Evolutionary conservation across 2,797 vertebrate genomes (phyloP).

Genomic region (Halcyon leucocephala): DNA sequence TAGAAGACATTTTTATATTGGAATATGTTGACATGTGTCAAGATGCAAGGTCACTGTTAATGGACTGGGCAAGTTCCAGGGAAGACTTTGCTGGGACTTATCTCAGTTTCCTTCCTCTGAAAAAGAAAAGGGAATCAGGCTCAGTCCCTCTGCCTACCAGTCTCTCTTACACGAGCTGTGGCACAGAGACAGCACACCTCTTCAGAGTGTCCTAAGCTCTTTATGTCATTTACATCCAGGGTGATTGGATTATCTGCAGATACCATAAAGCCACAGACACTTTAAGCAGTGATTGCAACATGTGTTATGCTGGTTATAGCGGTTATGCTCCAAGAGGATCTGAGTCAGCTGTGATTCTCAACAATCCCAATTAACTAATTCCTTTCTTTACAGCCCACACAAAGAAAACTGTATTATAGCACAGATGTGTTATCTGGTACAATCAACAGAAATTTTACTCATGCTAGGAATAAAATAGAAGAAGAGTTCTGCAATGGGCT

Average conservation of each 20-base stretch:
- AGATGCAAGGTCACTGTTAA: background rate
- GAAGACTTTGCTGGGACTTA: background rate
- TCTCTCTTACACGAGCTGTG: accelerated
- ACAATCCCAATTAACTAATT: background rate
- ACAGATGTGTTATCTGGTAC: background rate
- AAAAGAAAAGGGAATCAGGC: background rate
- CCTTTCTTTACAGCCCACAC: background rate
- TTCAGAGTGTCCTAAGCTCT: background rate
- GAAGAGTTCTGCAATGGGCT: background rate
- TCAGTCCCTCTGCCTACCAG: background rate
- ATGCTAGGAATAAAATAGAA: background rate
- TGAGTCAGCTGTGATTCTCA: background rate
- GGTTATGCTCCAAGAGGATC: background rate
- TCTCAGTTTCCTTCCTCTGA: background rate
- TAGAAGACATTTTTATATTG: no score
- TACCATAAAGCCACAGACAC: background rate
- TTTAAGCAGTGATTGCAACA: background rate
- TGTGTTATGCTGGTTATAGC: background rate
- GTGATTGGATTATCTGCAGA: background rate
- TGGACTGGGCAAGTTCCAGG: background rate
- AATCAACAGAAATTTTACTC: background rate
- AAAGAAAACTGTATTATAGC: background rate
- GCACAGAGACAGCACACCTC: background rate
- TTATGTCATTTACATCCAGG: background rate
- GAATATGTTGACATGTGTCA: background rate